phyloP scores from a whole-genome alignment of 2,113 vertebrate species.

The Atherinomorus stipes region DNA sequence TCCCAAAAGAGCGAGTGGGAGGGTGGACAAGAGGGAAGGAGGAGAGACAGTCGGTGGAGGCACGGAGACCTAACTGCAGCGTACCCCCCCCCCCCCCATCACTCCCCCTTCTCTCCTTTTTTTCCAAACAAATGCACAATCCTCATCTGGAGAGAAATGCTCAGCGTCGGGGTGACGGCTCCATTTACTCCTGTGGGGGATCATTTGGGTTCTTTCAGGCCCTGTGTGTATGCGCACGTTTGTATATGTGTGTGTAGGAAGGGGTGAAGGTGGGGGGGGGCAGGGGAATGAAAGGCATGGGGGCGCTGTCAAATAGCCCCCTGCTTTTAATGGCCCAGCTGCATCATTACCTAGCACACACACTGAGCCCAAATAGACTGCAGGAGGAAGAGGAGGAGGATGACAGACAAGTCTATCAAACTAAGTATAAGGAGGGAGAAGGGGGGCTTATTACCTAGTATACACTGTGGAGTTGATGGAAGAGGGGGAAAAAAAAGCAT shows the following conservation, averaged over 20 bases:
- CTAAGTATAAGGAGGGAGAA: slow-evolving; percentile 52
- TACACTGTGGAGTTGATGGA: slow-evolving; percentile 48
- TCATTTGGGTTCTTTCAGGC: slow-evolving; percentile 71
- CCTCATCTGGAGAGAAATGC: slow-evolving; percentile 68
- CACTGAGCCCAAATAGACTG: slow-evolving; percentile 73
- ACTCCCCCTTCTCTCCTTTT: slow-evolving; percentile 8
- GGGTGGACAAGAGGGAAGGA: slow-evolving; percentile 35
- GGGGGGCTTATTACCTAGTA: slow-evolving; percentile 60
- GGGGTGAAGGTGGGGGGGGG: slow-evolving; percentile 23
- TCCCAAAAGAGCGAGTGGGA: slow-evolving; percentile 67
- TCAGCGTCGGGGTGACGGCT: slow-evolving; percentile 64
- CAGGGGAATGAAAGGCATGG: slow-evolving; percentile 65
- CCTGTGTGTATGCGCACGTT: slow-evolving; percentile 33
- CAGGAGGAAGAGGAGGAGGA: slow-evolving; percentile 59
- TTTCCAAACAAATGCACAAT: slow-evolving; percentile 76
- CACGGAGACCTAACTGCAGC: slow-evolving; percentile 50
- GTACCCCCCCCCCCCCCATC: slow-evolving; percentile 16
- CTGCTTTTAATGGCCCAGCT: slow-evolving; percentile 71
- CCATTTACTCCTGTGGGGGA: slow-evolving; percentile 78
- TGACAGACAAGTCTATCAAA: slow-evolving; percentile 77
- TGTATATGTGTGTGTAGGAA: slow-evolving; percentile 15
- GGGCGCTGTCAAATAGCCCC: slow-evolving; percentile 77
- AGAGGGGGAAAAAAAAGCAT: slow-evolving; percentile 53
- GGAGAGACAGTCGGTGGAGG: slow-evolving; percentile 53
- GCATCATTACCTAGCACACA: slow-evolving; percentile 76